Conservation (phyloP, 1,140 invertebrate genomes). For the Arctopsyche grandis region DNA sequence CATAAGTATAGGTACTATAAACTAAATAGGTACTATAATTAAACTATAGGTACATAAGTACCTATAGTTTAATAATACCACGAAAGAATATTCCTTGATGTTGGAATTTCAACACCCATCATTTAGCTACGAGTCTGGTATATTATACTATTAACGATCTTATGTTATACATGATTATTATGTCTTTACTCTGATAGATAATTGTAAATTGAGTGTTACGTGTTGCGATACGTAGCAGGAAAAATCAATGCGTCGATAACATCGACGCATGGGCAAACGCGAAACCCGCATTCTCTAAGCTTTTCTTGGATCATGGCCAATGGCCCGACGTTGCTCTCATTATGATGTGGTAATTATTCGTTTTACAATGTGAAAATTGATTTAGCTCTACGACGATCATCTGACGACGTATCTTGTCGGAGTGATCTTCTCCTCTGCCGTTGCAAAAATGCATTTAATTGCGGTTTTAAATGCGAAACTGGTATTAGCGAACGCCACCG, state of each 20-base stretch:
- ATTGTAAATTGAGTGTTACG: neutral
- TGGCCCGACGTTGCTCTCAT: no score
- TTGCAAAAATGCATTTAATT: constrained; percentile 26
- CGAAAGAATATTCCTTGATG: no score
- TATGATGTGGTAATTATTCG: neutral
- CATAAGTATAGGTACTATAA: neutral
- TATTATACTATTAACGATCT: no score
- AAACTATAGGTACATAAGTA: no score
- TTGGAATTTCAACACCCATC: no score
- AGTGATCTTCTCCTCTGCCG: neutral
- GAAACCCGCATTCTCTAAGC: neutral
- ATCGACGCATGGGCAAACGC: neutral
- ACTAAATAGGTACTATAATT: neutral
- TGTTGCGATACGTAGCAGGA: neutral
- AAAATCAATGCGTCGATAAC: neutral
- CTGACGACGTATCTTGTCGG: neutral
- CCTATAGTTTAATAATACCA: no score
- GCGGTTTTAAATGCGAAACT: constrained; percentile 6
- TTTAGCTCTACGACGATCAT: neutral
- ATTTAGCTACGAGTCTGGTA: no score
- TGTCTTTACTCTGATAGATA: no score
- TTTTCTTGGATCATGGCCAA: neutral
- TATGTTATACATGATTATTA: neutral
- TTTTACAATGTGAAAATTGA: constrained; percentile 27
- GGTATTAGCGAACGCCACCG: neutral